phyloP scores from a whole-genome alignment of 1,140 invertebrate genomes.

The Parasteatoda tepidariorum region DNA sequence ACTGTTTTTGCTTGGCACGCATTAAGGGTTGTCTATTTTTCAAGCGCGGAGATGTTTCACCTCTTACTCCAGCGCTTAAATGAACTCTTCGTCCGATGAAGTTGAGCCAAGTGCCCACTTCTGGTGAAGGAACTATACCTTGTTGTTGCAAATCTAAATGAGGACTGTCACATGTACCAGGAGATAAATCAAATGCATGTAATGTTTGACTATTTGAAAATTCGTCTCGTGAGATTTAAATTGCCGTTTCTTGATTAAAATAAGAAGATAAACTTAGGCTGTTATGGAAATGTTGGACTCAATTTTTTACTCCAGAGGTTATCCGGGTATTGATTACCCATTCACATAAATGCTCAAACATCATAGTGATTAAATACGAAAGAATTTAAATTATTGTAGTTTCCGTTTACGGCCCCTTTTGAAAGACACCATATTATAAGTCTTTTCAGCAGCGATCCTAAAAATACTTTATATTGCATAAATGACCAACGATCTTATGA shows the following conservation, averaged over 20 bases:
- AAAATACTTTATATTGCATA: slow-evolving; percentile 3
- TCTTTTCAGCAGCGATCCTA: background rate
- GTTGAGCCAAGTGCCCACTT: no score
- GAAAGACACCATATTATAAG: background rate
- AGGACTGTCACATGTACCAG: no score
- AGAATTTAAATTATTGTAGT: background rate
- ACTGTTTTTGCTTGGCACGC: no score
- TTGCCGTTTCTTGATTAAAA: background rate
- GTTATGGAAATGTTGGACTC: background rate
- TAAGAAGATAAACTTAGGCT: background rate
- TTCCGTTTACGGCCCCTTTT: background rate
- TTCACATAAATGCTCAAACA: background rate
- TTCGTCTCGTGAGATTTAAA: no score
- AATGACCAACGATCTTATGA: background rate
- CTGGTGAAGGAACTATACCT: no score
- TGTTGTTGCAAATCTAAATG: background rate
- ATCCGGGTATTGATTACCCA: background rate
- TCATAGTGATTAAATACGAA: background rate
- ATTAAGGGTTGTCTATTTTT: no score
- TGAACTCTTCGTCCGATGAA: no score
- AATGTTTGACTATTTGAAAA: background rate
- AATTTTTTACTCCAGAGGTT: background rate
- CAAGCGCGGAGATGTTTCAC: no score
- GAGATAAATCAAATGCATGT: background rate
- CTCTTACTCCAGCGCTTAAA: no score